Evolutionary conservation across 2,888 invertebrate genomes (phyloP).

Genomic region (Eupithecia dodoneata): DNA sequence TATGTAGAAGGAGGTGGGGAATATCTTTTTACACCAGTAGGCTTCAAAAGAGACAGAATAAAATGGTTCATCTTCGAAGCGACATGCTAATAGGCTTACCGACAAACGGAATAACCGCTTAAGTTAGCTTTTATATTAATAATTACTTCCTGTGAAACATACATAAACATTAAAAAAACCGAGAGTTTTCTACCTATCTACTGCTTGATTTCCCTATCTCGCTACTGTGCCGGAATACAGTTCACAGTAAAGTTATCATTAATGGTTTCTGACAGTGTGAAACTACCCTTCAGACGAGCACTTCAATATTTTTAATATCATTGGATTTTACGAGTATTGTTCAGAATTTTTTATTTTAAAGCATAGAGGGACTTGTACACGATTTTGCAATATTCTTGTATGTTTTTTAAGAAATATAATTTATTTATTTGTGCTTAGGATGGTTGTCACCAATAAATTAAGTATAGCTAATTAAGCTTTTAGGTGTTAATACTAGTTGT

Average conservation of each 20-base stretch:
- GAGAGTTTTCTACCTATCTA: slow-evolving; percentile 1
- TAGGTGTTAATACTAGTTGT: too few relatives aligned
- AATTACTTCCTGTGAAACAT: too few relatives aligned
- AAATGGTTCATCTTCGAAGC: background rate
- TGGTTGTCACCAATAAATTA: too few relatives aligned
- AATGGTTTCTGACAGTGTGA: slow-evolving; percentile 69
- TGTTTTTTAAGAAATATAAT: background rate
- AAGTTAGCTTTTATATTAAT: too few relatives aligned
- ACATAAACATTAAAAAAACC: background rate
- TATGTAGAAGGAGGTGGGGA: too few relatives aligned
- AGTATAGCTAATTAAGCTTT: too few relatives aligned
- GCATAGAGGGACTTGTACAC: background rate
- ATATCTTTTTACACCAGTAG: background rate
- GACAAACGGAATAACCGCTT: too few relatives aligned
- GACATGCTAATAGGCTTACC: background rate
- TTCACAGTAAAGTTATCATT: slow-evolving; percentile 61
- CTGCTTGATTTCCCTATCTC: background rate
- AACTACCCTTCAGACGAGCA: slow-evolving; percentile 46
- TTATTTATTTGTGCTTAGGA: background rate
- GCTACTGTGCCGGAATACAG: slow-evolving; percentile 50
- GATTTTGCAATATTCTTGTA: background rate
- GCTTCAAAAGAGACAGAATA: background rate
- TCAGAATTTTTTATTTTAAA: background rate
- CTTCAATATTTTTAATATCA: slow-evolving; percentile 12
- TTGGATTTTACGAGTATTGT: slow-evolving; percentile 31